Evolutionary conservation across 2,888 invertebrate species (phyloP), one percentile per base, ranked within the genome.

Genomic region (Pristionchus arcanus): DNA sequence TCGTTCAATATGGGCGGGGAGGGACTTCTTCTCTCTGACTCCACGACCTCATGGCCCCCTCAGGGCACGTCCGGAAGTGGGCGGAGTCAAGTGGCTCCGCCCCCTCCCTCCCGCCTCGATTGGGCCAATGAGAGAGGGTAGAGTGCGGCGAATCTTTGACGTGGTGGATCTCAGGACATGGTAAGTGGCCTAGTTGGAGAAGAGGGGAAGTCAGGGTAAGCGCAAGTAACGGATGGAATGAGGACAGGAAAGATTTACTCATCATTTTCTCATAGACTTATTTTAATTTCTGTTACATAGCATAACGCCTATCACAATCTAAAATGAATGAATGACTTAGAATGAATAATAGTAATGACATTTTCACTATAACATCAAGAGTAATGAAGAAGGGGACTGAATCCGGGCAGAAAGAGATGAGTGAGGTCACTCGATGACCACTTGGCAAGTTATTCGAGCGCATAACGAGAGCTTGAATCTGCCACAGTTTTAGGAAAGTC

Each of bases 141-240:
- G 85, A 81, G 81, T 81, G 81, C 81, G 81, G 25, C 34, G 31
- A 28, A 77, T 77, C 55, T 84, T 53, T 84, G 84, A 84, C 84
- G 42, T 49, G 53, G 53, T 15, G 9, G 84, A 84, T 84, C 55
- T 55, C 25, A 53, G 84, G 19, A n/a, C 16, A 84, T 84, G 84
- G 84, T 84, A 84, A 84, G 53, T 84, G 84, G 84, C 84, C 11
- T 84, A 55, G 55, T 84, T 77, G 37, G 13, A n/a, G 42, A 21
- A 7, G 74, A 49, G 16, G 15, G 11, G 34, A 74, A 37, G 34
- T 74, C 77, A 42, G 42, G 42, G n/a, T n/a, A n/a, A n/a, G n/a
- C n/a, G n/a, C n/a, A n/a, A n/a, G n/a, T n/a, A n/a, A n/a, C n/a
- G n/a, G n/a, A n/a, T n/a, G n/a, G n/a, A n/a, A n/a, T n/a, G n/a